Percentiles rank a stretch among this genome's conserved stretches.
These are phyloP conservation scores for Zaprionus capensis DNA, from an alignment of 1,140 invertebrate genomes.

Conservation along the genomic window DNA sequence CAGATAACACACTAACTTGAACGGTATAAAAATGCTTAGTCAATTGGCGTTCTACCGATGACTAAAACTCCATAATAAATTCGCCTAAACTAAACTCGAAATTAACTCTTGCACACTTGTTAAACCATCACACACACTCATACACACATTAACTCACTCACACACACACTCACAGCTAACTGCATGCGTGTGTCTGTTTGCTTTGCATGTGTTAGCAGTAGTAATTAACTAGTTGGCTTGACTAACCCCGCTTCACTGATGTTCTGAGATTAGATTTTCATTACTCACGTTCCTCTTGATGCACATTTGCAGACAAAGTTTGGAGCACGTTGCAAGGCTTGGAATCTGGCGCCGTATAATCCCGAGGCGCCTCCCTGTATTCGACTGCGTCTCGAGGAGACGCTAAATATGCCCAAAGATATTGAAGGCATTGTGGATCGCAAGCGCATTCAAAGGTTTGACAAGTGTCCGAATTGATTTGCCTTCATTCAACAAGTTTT, in stretches of 20 bases:
- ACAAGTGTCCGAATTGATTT: neutral
- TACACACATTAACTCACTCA: constrained; percentile 17
- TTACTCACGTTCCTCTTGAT: constrained; percentile 11
- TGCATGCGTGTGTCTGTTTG: constrained; percentile 63
- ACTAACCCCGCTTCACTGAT: neutral
- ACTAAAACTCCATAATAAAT: constrained; percentile 17
- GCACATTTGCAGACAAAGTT: constrained; percentile 88
- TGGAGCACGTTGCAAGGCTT: constrained; percentile 88
- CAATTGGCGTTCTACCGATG: constrained; percentile 32
- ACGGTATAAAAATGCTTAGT: constrained; percentile 20
- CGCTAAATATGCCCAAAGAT: constrained; percentile 79
- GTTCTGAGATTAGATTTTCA: neutral
- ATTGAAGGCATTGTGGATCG: constrained; percentile 71
- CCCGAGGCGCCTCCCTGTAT: constrained; percentile 85
- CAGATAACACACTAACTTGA: constrained; percentile 32
- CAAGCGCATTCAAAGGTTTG: constrained; percentile 78
- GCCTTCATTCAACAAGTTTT: neutral
- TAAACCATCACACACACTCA: constrained; percentile 25
- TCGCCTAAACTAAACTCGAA: constrained; percentile 12
- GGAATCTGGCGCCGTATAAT: constrained; percentile 87
- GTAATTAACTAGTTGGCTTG: constrained; percentile 17
- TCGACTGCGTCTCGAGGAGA: constrained; percentile 87
- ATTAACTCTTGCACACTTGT: constrained; percentile 10
- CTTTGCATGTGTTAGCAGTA: constrained; percentile 61
- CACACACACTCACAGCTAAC: constrained; percentile 1